phyloP scores from a whole-genome alignment of 2,797 vertebrate genomes.

The Typhlichthys eigenmanni region DNA sequence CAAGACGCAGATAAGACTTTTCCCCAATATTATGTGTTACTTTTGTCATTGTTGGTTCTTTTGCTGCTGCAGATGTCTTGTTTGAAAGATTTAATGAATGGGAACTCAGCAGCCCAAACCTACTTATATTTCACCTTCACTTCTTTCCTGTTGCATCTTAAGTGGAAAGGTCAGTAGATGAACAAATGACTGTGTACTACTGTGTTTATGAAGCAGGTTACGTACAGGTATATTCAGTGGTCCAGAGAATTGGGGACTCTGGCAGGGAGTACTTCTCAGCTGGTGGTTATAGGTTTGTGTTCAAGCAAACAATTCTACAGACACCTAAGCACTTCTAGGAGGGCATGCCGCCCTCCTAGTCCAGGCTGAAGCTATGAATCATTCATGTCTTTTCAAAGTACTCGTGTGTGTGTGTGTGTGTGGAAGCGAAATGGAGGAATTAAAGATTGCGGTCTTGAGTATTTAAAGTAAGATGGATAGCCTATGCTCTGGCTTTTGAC shows the following conservation, averaged over 20 bases:
- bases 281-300: conserved; percentile 51
- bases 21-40: conserved; percentile 5
- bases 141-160: background rate
- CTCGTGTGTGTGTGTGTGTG: conserved; percentile 28
- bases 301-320: conserved; percentile 43
- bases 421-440: conserved; percentile 54
- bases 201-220: conserved; percentile 6
- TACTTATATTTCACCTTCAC: background rate
- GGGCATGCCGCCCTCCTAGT: conserved; percentile 53
- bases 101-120: too few relatives aligned
- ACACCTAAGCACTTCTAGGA: conserved; percentile 45
- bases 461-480: conserved; percentile 43
- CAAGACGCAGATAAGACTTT: too few relatives aligned
- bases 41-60: conserved; percentile 7
- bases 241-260: conserved; percentile 43
- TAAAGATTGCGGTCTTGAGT: conserved; percentile 27
- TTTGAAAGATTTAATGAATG: background rate
- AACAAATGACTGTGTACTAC: too few relatives aligned
- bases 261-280: conserved; percentile 19
- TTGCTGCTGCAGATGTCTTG: background rate
- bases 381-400: conserved; percentile 56
- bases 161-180: conserved; percentile 33
- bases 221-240: conserved; percentile 46
- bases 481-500: conserved; percentile 12
- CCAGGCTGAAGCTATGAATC: conserved; percentile 63